These are phyloP conservation scores for Kobus ellipsiprymnus DNA, from an alignment of 2,113 vertebrate genomes.

Conservation along the genomic window DNA sequence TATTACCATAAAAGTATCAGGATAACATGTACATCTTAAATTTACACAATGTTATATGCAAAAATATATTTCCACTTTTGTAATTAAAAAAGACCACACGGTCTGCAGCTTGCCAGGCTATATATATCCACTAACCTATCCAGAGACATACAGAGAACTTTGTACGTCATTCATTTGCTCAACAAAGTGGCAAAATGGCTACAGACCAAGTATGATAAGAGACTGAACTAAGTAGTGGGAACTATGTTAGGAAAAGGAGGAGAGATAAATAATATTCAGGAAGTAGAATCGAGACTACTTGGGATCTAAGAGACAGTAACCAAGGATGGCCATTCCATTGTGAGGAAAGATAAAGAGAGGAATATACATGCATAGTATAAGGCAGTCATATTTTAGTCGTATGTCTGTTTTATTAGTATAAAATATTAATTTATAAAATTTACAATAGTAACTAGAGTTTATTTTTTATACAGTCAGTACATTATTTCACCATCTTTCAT, in stretches of 20 bases:
- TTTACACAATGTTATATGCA: background rate
- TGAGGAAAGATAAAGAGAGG: background rate
- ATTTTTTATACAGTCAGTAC: background rate
- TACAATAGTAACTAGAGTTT: background rate
- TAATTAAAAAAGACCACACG: background rate
- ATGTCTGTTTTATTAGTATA: background rate
- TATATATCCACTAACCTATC: background rate
- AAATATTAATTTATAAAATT: background rate
- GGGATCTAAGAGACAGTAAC: background rate
- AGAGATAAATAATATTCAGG: background rate
- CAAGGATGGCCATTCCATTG: background rate
- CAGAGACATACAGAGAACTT: background rate
- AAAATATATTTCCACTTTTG: background rate
- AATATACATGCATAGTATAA: background rate
- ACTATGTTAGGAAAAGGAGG: background rate
- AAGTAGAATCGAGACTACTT: background rate
- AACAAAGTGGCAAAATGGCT: background rate
- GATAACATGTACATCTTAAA: background rate
- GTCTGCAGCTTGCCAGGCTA: background rate
- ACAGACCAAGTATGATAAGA: background rate
- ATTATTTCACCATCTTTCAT: background rate
- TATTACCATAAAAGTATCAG: background rate
- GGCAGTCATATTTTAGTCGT: background rate
- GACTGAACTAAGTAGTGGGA: background rate
- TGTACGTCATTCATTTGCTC: background rate